phyloP scores from a whole-genome alignment of 2,113 vertebrate genomes.

The Oryzias woworae region DNA sequence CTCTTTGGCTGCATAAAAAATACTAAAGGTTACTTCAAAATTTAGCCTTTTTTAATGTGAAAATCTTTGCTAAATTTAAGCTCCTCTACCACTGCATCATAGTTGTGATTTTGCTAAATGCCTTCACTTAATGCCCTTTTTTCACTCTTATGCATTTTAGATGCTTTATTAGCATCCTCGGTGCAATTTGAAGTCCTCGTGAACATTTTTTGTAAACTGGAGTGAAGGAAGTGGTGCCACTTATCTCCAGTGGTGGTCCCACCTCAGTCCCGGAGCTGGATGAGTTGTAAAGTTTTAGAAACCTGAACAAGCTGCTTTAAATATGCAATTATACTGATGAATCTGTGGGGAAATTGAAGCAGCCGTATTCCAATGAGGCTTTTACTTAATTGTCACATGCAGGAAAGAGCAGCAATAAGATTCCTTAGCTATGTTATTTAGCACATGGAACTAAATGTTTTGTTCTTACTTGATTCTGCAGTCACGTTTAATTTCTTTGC shows the following conservation, averaged over 20 bases:
- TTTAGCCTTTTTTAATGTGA: conserved; percentile 47
- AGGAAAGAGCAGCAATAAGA: background rate
- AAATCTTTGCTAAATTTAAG: conserved; percentile 30
- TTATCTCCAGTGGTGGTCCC: conserved; percentile 66
- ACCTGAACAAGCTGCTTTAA: background rate
- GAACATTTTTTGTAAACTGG: conserved; percentile 56
- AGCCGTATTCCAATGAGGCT: background rate
- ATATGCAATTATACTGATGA: background rate
- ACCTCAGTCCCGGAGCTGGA: conserved; percentile 39
- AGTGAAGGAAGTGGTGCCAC: conserved; percentile 54
- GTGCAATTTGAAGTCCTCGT: conserved; percentile 52
- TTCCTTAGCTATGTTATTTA: background rate
- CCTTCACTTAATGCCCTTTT: background rate
- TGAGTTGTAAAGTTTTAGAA: conserved; percentile 20
- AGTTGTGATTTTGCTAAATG: no score
- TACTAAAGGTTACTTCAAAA: conserved; percentile 41
- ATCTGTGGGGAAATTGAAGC: background rate
- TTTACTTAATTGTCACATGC: background rate
- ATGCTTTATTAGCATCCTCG: conserved; percentile 43
- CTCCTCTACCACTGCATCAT: conserved; percentile 1
- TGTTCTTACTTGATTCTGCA: background rate
- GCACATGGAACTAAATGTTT: background rate
- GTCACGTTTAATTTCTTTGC: conserved; percentile 3
- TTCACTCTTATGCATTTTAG: conserved; percentile 7
- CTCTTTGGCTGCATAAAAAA: conserved; percentile 53